phyloP scores from a whole-genome alignment of 2,888 invertebrate genomes.

The Phymatocera aterrima region DNA sequence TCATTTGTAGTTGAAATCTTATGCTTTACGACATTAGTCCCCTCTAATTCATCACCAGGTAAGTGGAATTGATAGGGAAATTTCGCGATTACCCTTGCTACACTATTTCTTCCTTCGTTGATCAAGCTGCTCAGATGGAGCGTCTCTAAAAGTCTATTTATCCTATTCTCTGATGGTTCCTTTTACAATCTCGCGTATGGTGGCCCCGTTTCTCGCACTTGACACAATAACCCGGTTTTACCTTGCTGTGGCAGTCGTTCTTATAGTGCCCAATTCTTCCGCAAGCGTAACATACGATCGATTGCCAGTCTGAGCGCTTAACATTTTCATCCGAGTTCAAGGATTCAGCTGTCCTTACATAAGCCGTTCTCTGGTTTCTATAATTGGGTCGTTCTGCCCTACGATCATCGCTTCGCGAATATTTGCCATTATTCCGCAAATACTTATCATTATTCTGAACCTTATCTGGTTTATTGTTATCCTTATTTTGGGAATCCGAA shows the following conservation, averaged over 20 bases:
- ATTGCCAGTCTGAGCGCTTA: neutral
- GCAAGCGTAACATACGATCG: neutral
- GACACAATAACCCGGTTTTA: neutral
- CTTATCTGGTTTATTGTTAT: neutral
- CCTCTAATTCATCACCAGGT: constrained; percentile 3
- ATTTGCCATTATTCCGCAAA: neutral
- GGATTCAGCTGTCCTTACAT: neutral
- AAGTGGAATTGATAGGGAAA: neutral
- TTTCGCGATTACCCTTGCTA: neutral
- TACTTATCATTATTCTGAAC: no score
- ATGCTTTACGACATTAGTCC: neutral
- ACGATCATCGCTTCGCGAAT: neutral
- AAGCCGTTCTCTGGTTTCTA: neutral
- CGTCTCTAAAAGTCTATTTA: neutral
- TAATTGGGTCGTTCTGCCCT: neutral
- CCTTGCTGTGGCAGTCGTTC: neutral
- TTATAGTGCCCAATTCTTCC: neutral
- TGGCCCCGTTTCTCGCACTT: neutral
- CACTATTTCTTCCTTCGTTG: neutral
- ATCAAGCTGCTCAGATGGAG: neutral
- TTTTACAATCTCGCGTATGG: neutral
- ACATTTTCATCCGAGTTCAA: neutral
- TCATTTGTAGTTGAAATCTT: constrained; percentile 29
- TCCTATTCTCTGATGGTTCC: neutral
- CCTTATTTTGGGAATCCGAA: neutral